Base-by-base conservation (phyloP, 1,140 invertebrate species). In the Magallana angulata region DNA sequence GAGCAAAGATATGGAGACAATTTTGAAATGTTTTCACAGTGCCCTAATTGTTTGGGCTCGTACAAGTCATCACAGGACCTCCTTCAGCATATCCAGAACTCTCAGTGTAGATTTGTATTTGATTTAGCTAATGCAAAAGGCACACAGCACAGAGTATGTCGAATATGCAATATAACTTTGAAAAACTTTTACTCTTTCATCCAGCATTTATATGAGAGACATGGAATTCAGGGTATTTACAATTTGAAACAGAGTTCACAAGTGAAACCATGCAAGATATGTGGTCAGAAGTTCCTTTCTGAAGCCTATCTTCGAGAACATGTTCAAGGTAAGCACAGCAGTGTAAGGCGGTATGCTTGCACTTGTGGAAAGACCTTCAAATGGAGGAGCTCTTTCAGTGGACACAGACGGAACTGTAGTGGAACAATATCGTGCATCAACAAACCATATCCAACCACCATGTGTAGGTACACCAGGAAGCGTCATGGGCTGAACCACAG, bases 281-380 rank as follows among this genome's bases (percentile, higher is more conserved):
- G 85, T 57, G 80, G 80, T 48, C 76, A 87, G 24, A 82, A 58
- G 36, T 87, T 87, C 64, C 57, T 82, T 30, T 59, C 59, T 9
- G 76, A 82, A 57, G 85, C 76, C n/a, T 87, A 87, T 68, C 56
- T 87, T 7, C 12, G 85, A 57, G 85, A 87, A 82, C 85, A 87
- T n/a, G 56, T 82, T 24, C 59, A 87, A 68, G 85, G 85, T 7
- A 87, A 87, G 59, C 85, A 87, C 57, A 60, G 58, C 30, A 64
- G 57, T 16, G 36, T 82, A 16, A 18, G 85, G n/a, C 30, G 85
- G 24, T 87, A 87, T 56, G 57, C 76, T 2, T 87, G 85, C 64
- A 82, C 71, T 0, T 87, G 85, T 87, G 85, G 85, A 11, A 82
- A 87, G 64, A 62, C 57, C 8, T 87, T 87, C 80, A 87, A 87